Percentiles rank a stretch among this genome's conserved stretches.
phyloP scores from a whole-genome alignment of 2,888 invertebrate genomes.

The Scelioninae gen. 1 region DNA sequence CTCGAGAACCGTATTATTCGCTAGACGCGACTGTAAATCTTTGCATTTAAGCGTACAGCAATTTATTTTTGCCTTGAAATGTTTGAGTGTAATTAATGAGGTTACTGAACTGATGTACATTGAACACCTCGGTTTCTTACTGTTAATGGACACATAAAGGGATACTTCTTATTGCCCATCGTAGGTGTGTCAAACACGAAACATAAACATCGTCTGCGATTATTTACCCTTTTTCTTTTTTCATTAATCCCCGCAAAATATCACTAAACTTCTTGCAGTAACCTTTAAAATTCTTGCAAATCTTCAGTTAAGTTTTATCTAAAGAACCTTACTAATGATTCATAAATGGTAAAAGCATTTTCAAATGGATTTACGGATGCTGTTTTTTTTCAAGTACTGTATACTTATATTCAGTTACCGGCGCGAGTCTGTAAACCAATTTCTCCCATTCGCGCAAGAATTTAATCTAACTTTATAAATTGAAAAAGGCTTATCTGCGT shows the following conservation, averaged over 20 bases:
- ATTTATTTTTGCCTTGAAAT: constrained; percentile 27
- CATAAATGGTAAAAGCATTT: too few species aligned
- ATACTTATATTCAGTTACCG: too few species aligned
- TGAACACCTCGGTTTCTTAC: constrained; percentile 5
- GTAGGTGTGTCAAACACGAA: too few species aligned
- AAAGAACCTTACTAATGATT: too few species aligned
- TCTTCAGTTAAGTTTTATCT: too few species aligned
- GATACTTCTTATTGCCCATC: neutral
- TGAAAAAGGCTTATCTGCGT: neutral
- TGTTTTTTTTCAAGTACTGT: too few species aligned
- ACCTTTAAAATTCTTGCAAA: too few species aligned
- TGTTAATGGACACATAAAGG: neutral
- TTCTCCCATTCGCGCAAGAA: neutral
- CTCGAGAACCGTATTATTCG: constrained; percentile 3
- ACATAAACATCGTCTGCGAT: neutral
- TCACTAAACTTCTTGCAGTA: too few species aligned
- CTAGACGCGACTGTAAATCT: neutral
- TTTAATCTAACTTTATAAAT: constrained; percentile 10
- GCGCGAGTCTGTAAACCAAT: neutral
- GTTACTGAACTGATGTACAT: constrained; percentile 22
- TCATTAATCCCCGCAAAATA: neutral
- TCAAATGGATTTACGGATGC: too few species aligned
- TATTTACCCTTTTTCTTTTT: neutral
- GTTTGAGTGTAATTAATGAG: constrained; percentile 37
- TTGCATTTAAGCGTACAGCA: neutral